Percentiles rank a stretch among this genome's conserved stretches.
Conservation (phyloP, 2,797 vertebrate genomes). For the Anniella stebbinsi region DNA sequence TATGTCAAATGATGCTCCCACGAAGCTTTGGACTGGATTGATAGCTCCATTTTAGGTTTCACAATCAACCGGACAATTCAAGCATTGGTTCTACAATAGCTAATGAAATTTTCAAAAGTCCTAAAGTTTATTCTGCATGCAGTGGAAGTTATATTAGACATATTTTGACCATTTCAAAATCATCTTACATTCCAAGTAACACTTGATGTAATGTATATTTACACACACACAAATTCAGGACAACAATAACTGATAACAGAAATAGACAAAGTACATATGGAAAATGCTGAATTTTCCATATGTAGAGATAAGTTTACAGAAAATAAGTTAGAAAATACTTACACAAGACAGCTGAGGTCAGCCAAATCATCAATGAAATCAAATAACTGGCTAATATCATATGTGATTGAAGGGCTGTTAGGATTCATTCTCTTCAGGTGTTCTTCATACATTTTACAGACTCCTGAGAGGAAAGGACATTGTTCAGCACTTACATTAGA, state of each 20-base stretch:
- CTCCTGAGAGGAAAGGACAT: slow-evolving; percentile 80
- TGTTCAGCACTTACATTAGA: not conserved
- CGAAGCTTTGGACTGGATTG: not conserved
- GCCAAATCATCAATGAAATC: slow-evolving; percentile 99
- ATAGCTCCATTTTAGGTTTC: not conserved
- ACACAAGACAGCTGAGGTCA: slow-evolving; percentile 99
- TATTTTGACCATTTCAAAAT: slow-evolving; percentile 15
- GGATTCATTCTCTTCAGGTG: slow-evolving; percentile 99
- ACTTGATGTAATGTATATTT: not conserved
- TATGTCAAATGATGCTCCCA: not conserved
- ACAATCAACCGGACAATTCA: not conserved
- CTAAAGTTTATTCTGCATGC: not conserved
- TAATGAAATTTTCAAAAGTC: not conserved
- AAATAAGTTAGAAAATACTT: slow-evolving; percentile 80
- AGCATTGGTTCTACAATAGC: not conserved
- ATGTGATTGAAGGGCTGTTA: slow-evolving; percentile 98
- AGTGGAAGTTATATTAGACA: not conserved
- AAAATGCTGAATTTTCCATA: not conserved
- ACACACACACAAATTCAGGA: not conserved
- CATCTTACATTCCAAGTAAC: not conserved
- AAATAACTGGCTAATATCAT: slow-evolving; percentile 98
- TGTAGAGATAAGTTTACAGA: not conserved
- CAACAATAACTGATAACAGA: not conserved
- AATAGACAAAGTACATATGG: not conserved
- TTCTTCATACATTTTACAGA: slow-evolving; percentile 99